Percentiles rank a stretch among this genome's conserved stretches.
These are phyloP conservation scores for Mythimna vitellina DNA, from an alignment of 2,888 invertebrate species.

Conservation along the genomic window DNA sequence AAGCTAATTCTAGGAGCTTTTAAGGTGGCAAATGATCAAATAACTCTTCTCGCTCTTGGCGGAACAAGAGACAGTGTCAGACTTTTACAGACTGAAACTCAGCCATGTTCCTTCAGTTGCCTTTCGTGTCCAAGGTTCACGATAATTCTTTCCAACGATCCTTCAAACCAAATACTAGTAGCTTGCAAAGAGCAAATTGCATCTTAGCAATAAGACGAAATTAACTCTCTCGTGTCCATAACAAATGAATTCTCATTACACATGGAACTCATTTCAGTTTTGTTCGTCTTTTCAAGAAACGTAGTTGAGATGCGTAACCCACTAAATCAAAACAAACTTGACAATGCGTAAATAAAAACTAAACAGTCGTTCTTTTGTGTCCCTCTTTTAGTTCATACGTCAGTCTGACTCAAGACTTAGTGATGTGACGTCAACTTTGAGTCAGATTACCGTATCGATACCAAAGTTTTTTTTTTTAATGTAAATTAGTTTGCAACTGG, in stretches of 20 bases:
- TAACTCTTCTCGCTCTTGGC: no score
- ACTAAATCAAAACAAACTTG: slow-evolving; percentile 52
- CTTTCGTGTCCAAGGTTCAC: no score
- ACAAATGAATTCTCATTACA: background rate
- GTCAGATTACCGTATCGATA: slow-evolving; percentile 6
- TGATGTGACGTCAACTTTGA: slow-evolving; percentile 31
- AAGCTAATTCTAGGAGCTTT: no score
- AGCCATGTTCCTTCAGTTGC: no score
- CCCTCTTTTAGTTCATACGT: slow-evolving; percentile 49
- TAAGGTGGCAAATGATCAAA: no score
- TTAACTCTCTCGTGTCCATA: background rate
- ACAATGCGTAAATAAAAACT: slow-evolving; percentile 46
- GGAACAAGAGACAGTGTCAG: no score
- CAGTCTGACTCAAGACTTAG: slow-evolving; percentile 41
- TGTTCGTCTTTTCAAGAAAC: background rate
- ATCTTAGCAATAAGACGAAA: background rate
- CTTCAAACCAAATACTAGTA: background rate
- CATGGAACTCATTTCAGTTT: slow-evolving; percentile 1
- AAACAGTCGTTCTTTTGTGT: slow-evolving; percentile 51
- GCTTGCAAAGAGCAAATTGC: background rate
- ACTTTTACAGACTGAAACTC: no score
- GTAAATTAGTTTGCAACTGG: background rate
- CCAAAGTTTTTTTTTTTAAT: background rate
- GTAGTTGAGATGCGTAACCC: slow-evolving; percentile 16
- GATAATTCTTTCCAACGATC: background rate